Conservation (phyloP, 2,797 vertebrate species). For the Merluccius polli region DNA sequence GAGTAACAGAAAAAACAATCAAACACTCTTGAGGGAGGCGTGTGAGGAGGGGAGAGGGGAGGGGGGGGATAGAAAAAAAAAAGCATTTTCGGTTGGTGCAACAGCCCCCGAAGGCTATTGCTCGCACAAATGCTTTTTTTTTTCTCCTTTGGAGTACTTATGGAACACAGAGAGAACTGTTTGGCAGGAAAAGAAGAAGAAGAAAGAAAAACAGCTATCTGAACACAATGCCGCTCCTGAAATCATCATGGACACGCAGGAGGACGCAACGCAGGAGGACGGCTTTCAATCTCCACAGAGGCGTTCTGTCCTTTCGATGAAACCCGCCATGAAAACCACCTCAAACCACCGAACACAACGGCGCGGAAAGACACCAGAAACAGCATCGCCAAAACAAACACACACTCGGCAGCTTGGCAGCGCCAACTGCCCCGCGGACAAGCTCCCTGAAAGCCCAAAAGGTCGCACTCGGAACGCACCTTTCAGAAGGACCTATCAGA, state of each 20-base stretch:
- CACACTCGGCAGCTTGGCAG: too few relatives aligned
- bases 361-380: too few relatives aligned
- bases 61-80: constrained; percentile 66
- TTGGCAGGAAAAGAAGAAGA: constrained; percentile 68
- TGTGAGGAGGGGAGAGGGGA: constrained; percentile 57
- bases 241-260: constrained; percentile 12
- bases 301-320: too few relatives aligned
- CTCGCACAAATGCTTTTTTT: constrained; percentile 83
- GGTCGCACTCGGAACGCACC: too few relatives aligned
- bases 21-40: constrained; percentile 80
- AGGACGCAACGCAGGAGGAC: too few relatives aligned
- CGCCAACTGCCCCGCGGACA: too few relatives aligned
- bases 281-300: too few relatives aligned
- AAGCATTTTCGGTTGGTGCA: constrained; percentile 77
- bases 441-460: too few relatives aligned
- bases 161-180: constrained; percentile 82
- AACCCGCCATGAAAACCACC: too few relatives aligned
- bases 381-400: too few relatives aligned
- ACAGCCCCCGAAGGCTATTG: constrained; percentile 80
- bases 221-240: constrained; percentile 4
- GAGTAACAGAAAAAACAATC: constrained; percentile 69
- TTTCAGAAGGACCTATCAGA: too few relatives aligned
- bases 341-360: too few relatives aligned
- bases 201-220: background rate
- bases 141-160: constrained; percentile 73